A percentile compares a stretch with the other conserved stretches of the same genome.
phyloP scores from a whole-genome alignment of 2,113 vertebrate genomes.

The Lethenteron reissneri region DNA sequence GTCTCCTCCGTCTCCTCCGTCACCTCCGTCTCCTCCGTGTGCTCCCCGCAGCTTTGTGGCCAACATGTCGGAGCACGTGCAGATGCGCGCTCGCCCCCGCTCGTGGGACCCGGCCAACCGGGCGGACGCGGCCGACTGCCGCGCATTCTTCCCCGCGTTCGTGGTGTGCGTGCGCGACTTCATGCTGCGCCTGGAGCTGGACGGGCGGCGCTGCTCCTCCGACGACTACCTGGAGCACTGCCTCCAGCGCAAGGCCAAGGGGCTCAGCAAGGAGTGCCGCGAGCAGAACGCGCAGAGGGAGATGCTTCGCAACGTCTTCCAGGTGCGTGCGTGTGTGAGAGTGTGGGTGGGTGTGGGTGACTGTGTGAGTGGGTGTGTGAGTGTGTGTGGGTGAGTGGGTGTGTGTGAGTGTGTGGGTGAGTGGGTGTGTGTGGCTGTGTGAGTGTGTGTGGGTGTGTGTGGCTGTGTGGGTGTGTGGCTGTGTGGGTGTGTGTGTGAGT shows the following conservation, averaged over 20 bases:
- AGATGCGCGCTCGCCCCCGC: neutral
- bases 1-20: neutral
- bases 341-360: too few relatives aligned
- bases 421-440: too few relatives aligned
- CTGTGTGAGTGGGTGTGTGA: too few relatives aligned
- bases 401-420: too few relatives aligned
- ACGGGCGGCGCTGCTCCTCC: neutral
- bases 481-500: too few relatives aligned
- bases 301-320: neutral
- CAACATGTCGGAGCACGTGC: neutral
- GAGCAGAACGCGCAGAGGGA: neutral
- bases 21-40: neutral
- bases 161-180: conserved; percentile 1
- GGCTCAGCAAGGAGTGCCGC: neutral
- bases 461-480: too few relatives aligned
- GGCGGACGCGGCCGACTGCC: neutral
- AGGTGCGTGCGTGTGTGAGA: neutral
- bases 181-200: conserved; percentile 1
- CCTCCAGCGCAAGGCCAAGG: neutral
- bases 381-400: too few relatives aligned
- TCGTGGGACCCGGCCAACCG: neutral
- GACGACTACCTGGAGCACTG: conserved; percentile 5
- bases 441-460: too few relatives aligned
- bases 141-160: neutral
- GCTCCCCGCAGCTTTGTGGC: conserved; percentile 3